Percentiles rank a stretch among this genome's conserved stretches.
phyloP scores from a whole-genome alignment of 1,140 invertebrate species.

The Riptortus pedestris region DNA sequence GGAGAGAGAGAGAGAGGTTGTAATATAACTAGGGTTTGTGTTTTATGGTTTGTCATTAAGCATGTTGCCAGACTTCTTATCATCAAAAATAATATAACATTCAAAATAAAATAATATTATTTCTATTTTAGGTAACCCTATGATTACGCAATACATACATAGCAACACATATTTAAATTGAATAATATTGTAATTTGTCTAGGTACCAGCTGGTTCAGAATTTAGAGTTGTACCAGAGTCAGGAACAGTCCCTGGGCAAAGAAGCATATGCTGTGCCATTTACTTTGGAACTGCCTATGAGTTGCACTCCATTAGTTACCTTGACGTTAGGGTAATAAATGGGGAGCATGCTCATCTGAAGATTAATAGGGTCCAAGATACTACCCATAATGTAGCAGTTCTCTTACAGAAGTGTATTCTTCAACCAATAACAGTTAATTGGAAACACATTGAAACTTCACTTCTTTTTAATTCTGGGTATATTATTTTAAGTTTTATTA shows the following conservation, averaged over 20 bases:
- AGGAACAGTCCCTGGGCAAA: neutral
- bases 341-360: neutral
- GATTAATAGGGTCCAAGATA: neutral
- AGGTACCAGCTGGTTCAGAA: neutral
- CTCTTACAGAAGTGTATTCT: neutral
- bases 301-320: neutral
- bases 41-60: too few relatives aligned
- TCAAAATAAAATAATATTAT: too few relatives aligned
- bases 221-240: neutral
- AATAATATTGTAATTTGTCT: too few relatives aligned
- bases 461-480: constrained; percentile 8
- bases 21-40: too few relatives aligned
- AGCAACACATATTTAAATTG: too few relatives aligned
- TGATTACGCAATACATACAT: too few relatives aligned
- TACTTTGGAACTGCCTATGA: neutral
- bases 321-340: neutral
- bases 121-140: too few relatives aligned
- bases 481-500: neutral
- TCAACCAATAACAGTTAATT: neutral
- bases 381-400: neutral
- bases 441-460: neutral
- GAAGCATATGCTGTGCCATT: neutral
- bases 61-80: too few relatives aligned
- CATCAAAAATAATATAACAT: too few relatives aligned
- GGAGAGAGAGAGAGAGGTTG: too few relatives aligned